Evolutionary conservation across 2,113 vertebrate species (phyloP).

Genomic region (Corythornis cristatus): DNA sequence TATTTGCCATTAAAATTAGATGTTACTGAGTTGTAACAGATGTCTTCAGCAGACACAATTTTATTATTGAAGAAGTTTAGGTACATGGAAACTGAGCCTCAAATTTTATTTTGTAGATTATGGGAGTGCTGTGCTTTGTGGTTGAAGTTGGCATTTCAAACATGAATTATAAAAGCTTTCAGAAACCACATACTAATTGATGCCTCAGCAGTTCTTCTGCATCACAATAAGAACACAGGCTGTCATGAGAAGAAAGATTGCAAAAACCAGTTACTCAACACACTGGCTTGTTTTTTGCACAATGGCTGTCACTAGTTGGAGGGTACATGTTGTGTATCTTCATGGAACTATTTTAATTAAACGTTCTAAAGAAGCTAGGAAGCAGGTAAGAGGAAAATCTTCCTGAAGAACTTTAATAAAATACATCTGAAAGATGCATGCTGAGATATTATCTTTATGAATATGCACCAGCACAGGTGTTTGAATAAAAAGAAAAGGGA

Average conservation of each 20-base stretch:
- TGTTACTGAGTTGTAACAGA: slow-evolving; percentile 79
- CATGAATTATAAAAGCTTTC: slow-evolving; percentile 73
- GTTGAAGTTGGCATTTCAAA: slow-evolving; percentile 70
- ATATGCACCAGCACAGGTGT: slow-evolving; percentile 39
- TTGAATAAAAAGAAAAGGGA: slow-evolving; percentile 28
- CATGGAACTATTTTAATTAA: slow-evolving; percentile 67
- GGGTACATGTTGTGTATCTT: slow-evolving; percentile 44
- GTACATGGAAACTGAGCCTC: slow-evolving; percentile 80
- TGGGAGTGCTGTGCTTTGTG: slow-evolving; percentile 67
- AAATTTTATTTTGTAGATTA: slow-evolving; percentile 74
- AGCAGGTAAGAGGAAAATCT: slow-evolving; percentile 3
- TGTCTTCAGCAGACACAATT: slow-evolving; percentile 75
- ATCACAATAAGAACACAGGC: slow-evolving; percentile 58
- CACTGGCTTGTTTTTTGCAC: neutral
- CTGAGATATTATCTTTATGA: slow-evolving; percentile 37
- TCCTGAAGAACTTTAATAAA: slow-evolving; percentile 47
- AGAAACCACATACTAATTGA: slow-evolving; percentile 70
- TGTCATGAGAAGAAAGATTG: slow-evolving; percentile 18
- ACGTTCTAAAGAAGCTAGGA: neutral
- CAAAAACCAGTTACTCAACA: slow-evolving; percentile 28
- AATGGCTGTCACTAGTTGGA: slow-evolving; percentile 55
- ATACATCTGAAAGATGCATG: slow-evolving; percentile 9
- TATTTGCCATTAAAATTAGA: slow-evolving; percentile 85
- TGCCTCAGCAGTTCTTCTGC: slow-evolving; percentile 74
- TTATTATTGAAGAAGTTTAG: slow-evolving; percentile 78